Conservation (phyloP, 2,797 vertebrate species). For the Otolemur crassicaudatus region DNA sequence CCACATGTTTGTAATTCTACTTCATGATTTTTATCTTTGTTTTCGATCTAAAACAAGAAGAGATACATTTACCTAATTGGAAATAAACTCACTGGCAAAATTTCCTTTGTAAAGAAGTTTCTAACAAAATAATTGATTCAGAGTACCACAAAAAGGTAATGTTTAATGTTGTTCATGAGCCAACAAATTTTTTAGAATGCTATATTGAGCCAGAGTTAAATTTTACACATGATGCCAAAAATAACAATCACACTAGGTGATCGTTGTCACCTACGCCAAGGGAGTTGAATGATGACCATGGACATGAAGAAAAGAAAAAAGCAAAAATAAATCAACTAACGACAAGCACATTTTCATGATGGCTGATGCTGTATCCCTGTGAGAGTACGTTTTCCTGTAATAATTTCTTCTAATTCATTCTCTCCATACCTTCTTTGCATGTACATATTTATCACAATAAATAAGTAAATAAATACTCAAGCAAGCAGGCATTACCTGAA, state of each 20-base stretch:
- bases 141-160: conserved; percentile 8
- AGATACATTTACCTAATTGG: conserved; percentile 2
- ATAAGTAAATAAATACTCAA: background rate
- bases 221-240: background rate
- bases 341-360: background rate
- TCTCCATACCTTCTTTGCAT: background rate
- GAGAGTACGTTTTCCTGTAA: background rate
- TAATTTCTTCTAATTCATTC: background rate
- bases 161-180: background rate
- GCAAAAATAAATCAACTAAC: background rate
- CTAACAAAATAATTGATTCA: conserved; percentile 43
- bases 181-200: background rate
- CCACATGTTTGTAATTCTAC: conserved; percentile 16
- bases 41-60: conserved; percentile 27
- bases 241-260: background rate
- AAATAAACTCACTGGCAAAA: background rate
- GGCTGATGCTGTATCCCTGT: fast-evolving
- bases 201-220: background rate
- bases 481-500: background rate
- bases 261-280: background rate
- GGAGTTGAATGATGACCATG: background rate
- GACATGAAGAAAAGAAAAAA: background rate
- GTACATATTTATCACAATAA: conserved; percentile 17
- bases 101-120: conserved; percentile 47
- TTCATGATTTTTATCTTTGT: conserved; percentile 19